Base-by-base conservation (phyloP, 2,113 vertebrate genomes). In the Poeciliopsis occidentalis region DNA sequence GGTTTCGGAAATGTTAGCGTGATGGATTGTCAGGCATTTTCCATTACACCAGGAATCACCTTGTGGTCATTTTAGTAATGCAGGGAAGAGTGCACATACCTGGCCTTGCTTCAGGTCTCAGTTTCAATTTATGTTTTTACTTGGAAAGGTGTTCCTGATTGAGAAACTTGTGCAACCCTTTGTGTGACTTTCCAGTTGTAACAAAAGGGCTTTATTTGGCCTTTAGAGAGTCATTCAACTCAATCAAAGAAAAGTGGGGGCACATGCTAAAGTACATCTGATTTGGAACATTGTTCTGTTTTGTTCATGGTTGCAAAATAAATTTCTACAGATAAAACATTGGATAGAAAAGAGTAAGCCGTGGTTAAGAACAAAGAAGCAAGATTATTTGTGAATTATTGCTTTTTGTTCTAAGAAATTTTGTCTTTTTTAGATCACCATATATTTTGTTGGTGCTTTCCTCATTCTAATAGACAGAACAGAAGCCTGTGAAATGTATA, bases 291-390 rank as follows among this genome's bases (percentile, higher is more conserved):
- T 57, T 24, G 19, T 57, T n/a, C 5, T 57, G 51, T 57, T 57
- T 24, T 65, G 22, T 39, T 51, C 10, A 3, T 64, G 34, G 29
- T 76, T 85, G 19, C 72, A 73, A 61, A 85, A 78, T n/a, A 54
- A 8, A 69, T 66, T n/a, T 69, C 8, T 12, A 11, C 2, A 63
- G 17, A 60, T 82, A 47, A 63, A 67, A 76, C 64, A 73, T 83
- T 32, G 26, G 2, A 30, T 44, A 34, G 17, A 64, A 64, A 82
- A 83, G 75, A 79, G 81, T 76, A 87, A 87, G 69, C 34, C 30
- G 71, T 17, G 19, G 61, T 47, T 73, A 64, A 68, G 57, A 80
- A 67, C 37, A 77, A 73, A 65, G 27, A 30, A 30, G 24, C 26
- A 27, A 12, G 15, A 27, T 30, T 7, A n/a, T 57, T 3, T 57